Percentiles rank a stretch among this genome's conserved stretches.
Evolutionary conservation across 2,888 invertebrate species (phyloP).

Genomic region (Onchidella celtica): DNA sequence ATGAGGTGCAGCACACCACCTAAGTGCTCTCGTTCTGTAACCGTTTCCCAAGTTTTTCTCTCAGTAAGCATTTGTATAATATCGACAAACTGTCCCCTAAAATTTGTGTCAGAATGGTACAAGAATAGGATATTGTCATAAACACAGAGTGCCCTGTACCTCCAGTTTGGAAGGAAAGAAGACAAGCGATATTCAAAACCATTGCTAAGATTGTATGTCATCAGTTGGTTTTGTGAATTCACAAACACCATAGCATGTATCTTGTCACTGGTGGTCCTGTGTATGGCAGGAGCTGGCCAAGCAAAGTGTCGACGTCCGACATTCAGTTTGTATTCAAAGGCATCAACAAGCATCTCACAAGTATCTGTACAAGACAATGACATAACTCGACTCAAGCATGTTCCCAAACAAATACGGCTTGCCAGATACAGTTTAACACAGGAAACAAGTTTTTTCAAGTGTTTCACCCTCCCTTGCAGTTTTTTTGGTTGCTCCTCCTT

Average conservation of each 20-base stretch:
- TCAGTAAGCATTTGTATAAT: no score
- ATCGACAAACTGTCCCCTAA: no score
- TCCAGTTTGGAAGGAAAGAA: no score
- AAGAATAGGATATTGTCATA: no score
- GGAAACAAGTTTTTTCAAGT: neutral
- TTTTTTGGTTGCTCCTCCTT: neutral
- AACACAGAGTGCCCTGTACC: no score
- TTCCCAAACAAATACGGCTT: neutral
- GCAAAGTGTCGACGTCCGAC: neutral
- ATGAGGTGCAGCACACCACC: no score
- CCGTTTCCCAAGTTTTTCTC: no score
- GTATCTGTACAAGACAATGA: neutral
- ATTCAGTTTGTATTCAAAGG: neutral
- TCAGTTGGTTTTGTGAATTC: neutral
- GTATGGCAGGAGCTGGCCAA: constrained; percentile 19
- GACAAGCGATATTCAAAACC: no score
- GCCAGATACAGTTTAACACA: neutral
- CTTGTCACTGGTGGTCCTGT: neutral
- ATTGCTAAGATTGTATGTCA: neutral
- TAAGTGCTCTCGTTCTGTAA: no score
- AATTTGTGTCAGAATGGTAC: no score
- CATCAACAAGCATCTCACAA: neutral
- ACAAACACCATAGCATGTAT: constrained; percentile 16
- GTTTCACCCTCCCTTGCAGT: neutral
- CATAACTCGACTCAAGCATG: neutral